These are phyloP conservation scores for Sitodiplosis mosellana DNA, from an alignment of 1,140 invertebrate species.

Conservation along the genomic window DNA sequence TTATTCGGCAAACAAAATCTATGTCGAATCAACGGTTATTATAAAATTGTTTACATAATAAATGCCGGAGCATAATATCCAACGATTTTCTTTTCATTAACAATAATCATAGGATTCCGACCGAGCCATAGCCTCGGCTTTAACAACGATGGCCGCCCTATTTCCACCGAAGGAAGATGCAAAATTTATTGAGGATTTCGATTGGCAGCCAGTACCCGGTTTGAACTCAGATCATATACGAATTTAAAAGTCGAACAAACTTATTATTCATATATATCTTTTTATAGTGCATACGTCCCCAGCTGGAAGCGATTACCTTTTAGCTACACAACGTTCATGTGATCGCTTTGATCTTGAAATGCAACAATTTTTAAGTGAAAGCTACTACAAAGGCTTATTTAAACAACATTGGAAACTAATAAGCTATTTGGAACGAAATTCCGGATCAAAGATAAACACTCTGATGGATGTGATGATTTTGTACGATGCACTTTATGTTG, in stretches of 20 bases:
- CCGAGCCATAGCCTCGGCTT: slow-evolving; percentile 76
- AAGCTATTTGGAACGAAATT: slow-evolving; percentile 37
- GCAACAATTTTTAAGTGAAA: slow-evolving; percentile 28
- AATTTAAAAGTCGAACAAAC: no score
- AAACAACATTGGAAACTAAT: slow-evolving; percentile 40
- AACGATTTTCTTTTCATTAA: no score
- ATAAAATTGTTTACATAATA: no score
- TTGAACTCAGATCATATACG: no score
- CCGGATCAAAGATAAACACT: slow-evolving; percentile 34
- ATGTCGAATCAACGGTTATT: slow-evolving; percentile 62
- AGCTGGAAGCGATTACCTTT: slow-evolving; percentile 35
- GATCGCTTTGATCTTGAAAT: slow-evolving; percentile 38
- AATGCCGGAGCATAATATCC: no score
- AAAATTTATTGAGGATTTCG: slow-evolving; percentile 45
- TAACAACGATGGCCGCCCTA: slow-evolving; percentile 63
- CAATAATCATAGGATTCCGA: no score
- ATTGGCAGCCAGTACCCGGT: slow-evolving; percentile 82
- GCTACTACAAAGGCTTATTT: slow-evolving; percentile 35
- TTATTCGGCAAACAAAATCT: slow-evolving; percentile 39
- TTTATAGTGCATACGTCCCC: slow-evolving; percentile 41
- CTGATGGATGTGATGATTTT: slow-evolving; percentile 36
- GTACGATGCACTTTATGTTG: slow-evolving; percentile 50
- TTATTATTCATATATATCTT: no score
- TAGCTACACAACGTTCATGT: slow-evolving; percentile 47
- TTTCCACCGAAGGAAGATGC: slow-evolving; percentile 41